A percentile compares a stretch with the other conserved stretches of the same genome.
These are phyloP conservation scores for Callimorpha dominula DNA, from an alignment of 2,888 invertebrate species.

Conservation along the genomic window DNA sequence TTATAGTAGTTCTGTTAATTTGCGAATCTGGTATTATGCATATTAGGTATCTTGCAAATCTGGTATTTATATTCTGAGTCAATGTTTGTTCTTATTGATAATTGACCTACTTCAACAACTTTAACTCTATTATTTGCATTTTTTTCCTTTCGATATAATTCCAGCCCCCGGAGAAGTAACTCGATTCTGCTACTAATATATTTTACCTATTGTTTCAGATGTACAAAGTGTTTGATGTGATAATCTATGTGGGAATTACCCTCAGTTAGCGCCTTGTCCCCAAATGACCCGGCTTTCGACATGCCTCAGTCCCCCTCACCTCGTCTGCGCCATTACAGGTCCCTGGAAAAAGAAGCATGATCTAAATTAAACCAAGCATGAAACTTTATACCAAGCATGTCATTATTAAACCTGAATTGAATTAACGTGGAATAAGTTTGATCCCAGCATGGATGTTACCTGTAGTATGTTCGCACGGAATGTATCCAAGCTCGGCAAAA, in stretches of 20 bases:
- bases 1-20: neutral
- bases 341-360: constrained; percentile 79
- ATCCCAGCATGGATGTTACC: constrained; percentile 13
- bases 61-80: neutral
- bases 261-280: constrained; percentile 80
- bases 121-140: constrained; percentile 14
- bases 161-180: neutral
- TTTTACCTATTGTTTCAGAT: constrained; percentile 82
- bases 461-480: constrained; percentile 16
- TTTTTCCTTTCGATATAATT: neutral
- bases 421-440: neutral
- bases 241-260: constrained; percentile 79
- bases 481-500: neutral
- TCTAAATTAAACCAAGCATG: constrained; percentile 32
- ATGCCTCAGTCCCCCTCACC: constrained; percentile 90
- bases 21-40: neutral
- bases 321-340: constrained; percentile 94
- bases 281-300: constrained; percentile 90
- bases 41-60: neutral
- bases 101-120: neutral
- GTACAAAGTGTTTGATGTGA: constrained; percentile 85
- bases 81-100: neutral
- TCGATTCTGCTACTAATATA: constrained; percentile 38
- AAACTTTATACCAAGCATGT: constrained; percentile 41
- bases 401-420: neutral